Percentiles rank a stretch among this genome's conserved stretches.
Conservation (phyloP, 2,888 invertebrate species). For the Seira sanloemensis region DNA sequence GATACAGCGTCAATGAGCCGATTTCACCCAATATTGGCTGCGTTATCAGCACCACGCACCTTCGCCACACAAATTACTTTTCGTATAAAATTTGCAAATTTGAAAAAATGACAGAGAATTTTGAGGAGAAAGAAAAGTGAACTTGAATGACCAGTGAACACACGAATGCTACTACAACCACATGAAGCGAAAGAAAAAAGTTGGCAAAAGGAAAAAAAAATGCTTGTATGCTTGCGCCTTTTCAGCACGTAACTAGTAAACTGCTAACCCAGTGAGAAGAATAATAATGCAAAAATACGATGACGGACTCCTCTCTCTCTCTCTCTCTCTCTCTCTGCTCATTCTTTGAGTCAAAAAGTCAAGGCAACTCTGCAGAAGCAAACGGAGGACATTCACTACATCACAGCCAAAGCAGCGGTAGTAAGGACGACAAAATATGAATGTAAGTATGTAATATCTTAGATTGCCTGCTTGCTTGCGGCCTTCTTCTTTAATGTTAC, state of each 20-base stretch:
- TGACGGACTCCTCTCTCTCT: no score
- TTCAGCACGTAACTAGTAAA: background rate
- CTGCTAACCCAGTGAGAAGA: constrained; percentile 33
- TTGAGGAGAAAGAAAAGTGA: constrained; percentile 52
- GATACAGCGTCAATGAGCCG: no score
- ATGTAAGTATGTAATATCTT: no score
- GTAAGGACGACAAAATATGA: no score
- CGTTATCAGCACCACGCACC: no score
- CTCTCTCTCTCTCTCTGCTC: background rate
- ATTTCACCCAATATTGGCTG: no score
- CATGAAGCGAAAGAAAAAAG: constrained; percentile 4
- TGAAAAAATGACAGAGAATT: constrained; percentile 31
- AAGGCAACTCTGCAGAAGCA: constrained; percentile 49
- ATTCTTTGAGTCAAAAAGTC: constrained; percentile 48
- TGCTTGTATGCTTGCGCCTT: constrained; percentile 17
- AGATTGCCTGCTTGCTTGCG: no score
- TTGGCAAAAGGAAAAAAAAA: constrained; percentile 14
- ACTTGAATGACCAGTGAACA: constrained; percentile 57
- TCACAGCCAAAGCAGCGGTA: no score
- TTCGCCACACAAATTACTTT: no score
- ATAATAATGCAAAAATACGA: constrained; percentile 36
- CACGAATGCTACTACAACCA: constrained; percentile 12
- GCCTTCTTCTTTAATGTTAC: no score
- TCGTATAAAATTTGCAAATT: no score
- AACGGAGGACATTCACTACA: no score